Evolutionary conservation across 2,113 vertebrate species (phyloP), one percentile per base, ranked within the genome.

Genomic region (Todiramphus saurophagus): DNA sequence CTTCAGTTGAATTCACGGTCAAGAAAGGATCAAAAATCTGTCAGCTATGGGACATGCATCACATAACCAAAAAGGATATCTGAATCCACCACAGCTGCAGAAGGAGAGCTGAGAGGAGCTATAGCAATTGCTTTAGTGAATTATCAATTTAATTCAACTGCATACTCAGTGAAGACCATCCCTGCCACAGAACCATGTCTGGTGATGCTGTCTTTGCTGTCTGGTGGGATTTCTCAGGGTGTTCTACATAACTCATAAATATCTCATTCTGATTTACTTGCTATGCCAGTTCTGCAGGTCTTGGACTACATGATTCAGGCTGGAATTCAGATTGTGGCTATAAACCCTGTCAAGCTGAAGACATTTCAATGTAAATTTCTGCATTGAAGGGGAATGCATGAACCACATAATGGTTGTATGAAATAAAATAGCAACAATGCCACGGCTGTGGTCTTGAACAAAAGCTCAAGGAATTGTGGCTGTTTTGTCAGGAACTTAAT

Each of bases 311-410:
- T 37, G 51, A 44, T 55, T 87, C 33, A 85, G 56, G 24, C 7
- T 68, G 64, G 80, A 77, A 94, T 70, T 90, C 35, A 50, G 31
- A 50, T 28, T 66, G 56, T 67, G 80, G n/a, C 86, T 77, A 23
- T 83, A 90, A 96, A 90, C 28, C 43, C 66, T 70, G 31, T 48
- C 75, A 85, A 33, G 67, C 25, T 92, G 53, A 74, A 92, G 37
- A 63, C 17, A 81, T 93, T 92, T 88, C 55, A 31, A 7, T 83
- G 60, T 44, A 77, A 83, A 94, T 91, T 86, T 92, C 79, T 94
- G 23, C 51, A 43, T 91, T 83, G 48, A 33, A 53, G 35, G 73
- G 46, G 64, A 91, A 89, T 51, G 64, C n/a, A 43, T 91, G 89
- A 94, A n/a, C 83, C 35, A 60, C 0, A 21, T 28, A 68, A 53